phyloP scores from a whole-genome alignment of 2,888 invertebrate species.

The Anoplius nigerrimus region DNA sequence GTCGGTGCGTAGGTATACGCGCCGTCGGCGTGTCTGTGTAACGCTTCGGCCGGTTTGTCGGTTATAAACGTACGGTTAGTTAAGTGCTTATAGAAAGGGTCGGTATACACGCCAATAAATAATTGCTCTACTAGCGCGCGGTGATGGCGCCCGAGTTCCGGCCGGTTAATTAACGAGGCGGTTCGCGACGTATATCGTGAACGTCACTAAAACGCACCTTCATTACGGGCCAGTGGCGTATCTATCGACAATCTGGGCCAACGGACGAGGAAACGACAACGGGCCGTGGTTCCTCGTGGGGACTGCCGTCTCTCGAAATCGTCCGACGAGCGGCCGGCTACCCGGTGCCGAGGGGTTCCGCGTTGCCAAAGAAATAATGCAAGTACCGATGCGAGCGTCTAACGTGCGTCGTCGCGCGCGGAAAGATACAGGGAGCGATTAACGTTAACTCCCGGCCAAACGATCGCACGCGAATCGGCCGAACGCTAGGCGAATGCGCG shows the following conservation, averaged over 20 bases:
- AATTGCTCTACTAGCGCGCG: conserved; percentile 49
- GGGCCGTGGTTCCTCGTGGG: too few relatives aligned
- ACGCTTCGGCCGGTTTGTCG: conserved; percentile 8
- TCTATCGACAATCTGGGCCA: conserved; percentile 25
- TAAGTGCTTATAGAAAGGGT: conserved; percentile 44
- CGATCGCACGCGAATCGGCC: too few relatives aligned
- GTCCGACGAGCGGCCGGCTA: too few relatives aligned
- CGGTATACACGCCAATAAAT: conserved; percentile 51
- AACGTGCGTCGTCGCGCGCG: too few relatives aligned
- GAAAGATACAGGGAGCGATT: too few relatives aligned
- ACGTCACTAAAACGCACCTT: conserved; percentile 58
- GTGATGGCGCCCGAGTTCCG: conserved; percentile 50
- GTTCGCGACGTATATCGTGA: conserved; percentile 51
- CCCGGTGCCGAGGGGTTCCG: too few relatives aligned
- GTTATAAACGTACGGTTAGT: conserved; percentile 26
- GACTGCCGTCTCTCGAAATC: too few relatives aligned
- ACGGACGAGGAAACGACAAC: neutral
- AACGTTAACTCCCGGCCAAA: too few relatives aligned
- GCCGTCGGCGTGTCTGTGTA: neutral
- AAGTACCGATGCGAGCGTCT: too few relatives aligned
- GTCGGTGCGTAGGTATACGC: neutral
- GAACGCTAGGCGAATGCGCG: too few relatives aligned
- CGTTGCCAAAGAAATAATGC: too few relatives aligned
- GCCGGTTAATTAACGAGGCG: conserved; percentile 58
- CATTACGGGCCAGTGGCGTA: conserved; percentile 48